These are phyloP conservation scores for Pristionchus arcanus DNA, from an alignment of 2,888 invertebrate species.

Conservation along the genomic window DNA sequence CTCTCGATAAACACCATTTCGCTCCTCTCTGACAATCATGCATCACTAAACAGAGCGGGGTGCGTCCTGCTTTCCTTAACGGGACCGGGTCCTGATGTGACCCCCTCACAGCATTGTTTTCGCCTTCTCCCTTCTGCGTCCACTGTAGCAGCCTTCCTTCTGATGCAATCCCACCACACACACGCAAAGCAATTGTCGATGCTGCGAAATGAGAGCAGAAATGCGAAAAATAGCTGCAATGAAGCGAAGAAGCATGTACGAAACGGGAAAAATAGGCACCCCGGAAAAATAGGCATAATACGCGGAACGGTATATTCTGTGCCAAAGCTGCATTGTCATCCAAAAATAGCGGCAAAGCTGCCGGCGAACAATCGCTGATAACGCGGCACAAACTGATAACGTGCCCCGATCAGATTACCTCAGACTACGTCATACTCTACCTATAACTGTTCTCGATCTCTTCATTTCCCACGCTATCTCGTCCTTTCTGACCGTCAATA, in stretches of 20 bases:
- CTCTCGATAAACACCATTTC: slow-evolving; percentile 43
- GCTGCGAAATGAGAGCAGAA: not conserved
- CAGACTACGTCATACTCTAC: not conserved
- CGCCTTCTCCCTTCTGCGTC: not conserved
- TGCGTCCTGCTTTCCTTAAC: slow-evolving; percentile 17
- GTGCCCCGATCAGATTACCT: not conserved
- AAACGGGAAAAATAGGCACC: not conserved
- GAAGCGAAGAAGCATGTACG: not conserved
- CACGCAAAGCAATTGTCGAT: not conserved
- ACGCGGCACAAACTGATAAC: not conserved
- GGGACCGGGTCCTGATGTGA: not conserved
- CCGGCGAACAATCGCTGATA: not conserved
- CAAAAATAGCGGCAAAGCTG: not conserved
- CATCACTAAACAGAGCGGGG: slow-evolving; percentile 22
- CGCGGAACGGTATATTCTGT: too few relatives aligned
- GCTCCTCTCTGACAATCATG: slow-evolving; percentile 32
- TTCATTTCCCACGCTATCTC: not conserved
- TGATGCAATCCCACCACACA: not conserved
- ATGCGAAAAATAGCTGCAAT: not conserved
- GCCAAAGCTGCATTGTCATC: not conserved
- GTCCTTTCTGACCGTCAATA: not conserved
- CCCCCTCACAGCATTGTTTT: slow-evolving; percentile 27
- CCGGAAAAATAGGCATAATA: too few relatives aligned
- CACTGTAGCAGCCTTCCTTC: not conserved
- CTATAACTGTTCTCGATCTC: not conserved